Base-by-base conservation (phyloP, 2,888 invertebrate genomes). In the Seira musarum region DNA sequence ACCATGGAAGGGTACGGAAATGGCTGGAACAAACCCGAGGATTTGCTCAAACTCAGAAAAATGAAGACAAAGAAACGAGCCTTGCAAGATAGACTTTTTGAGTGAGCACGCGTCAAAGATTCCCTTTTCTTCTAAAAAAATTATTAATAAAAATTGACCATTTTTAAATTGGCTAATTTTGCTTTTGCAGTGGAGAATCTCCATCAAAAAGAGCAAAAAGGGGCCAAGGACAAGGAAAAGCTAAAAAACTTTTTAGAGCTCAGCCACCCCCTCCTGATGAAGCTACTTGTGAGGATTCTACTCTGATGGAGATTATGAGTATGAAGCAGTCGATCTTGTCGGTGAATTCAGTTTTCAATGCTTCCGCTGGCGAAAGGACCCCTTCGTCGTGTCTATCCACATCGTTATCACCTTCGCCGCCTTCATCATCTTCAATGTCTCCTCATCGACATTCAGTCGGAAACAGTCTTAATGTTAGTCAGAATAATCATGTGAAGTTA, bases 1-100 rank as follows among this genome's bases (percentile, higher is more conserved):
- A 17, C 17, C 49, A 81, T 73, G 76, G 77, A 72, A 1, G 81
- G 64, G 19, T 81, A 81, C 61, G 68, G 87, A 8, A 85, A 87
- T 66, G 88, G 89, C 86, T 92, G 92, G 92, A 90, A 90, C 79
- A 89, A 89, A 66, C 92, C 92, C 0, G 90, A 91, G 49, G 90
- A 91, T 86, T 91, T 93, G 15, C 93, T 95, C 93, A 93, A 93
- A 88, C 89, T 95, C 74, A 94, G 94, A 88, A 92, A 93, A 85
- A 88, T 95, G 81, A 94, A 94, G 88, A 91, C 93, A 87, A 93
- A 93, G 88, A 94, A 95, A 88, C 93, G 92, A 89, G 94, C 94
- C 30, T 89, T 96, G 66, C 93, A 95, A 89, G 94, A 93, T 81
- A 91, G 93, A 77, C 91, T 93, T 3, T 82, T 84, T 73, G 80